Evolutionary conservation across 1,140 invertebrate genomes (phyloP).

Genomic region (Bombyx mori): DNA sequence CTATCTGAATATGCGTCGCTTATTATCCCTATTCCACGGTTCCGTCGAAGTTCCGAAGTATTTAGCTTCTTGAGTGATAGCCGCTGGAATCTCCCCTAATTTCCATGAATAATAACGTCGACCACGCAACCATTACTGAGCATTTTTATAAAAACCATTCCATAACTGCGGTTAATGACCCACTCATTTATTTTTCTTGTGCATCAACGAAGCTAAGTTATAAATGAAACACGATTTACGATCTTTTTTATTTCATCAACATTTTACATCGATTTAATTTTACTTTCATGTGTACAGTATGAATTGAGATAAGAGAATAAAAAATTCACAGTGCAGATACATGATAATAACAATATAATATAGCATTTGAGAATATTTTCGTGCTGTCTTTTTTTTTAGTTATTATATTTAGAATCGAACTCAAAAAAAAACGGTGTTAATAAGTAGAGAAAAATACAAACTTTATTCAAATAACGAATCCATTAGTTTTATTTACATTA

Average conservation of each 20-base stretch:
- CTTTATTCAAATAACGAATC: neutral
- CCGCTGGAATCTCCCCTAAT: constrained; percentile 21
- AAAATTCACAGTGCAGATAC: no score
- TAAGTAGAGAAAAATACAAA: no score
- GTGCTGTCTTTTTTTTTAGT: no score
- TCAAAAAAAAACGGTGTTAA: no score
- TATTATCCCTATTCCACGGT: neutral
- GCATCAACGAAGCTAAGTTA: constrained; percentile 6
- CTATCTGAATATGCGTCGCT: no score
- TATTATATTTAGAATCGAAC: no score
- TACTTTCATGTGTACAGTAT: neutral
- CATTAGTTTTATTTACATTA: no score
- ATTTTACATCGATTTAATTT: no score
- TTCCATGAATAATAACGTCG: constrained; percentile 31
- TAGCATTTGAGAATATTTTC: no score
- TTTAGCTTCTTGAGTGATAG: constrained; percentile 36
- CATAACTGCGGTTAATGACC: constrained; percentile 20
- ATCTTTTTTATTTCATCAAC: constrained; percentile 45
- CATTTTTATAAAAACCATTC: constrained; percentile 18
- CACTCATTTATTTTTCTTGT: constrained; percentile 12
- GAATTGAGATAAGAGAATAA: no score
- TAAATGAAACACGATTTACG: constrained; percentile 47
- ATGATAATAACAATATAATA: no score
- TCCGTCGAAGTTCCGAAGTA: constrained; percentile 11
- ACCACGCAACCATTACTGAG: constrained; percentile 30